These are phyloP conservation scores for Meda fulgida DNA, from an alignment of 2,797 vertebrate species.

Conservation along the genomic window DNA sequence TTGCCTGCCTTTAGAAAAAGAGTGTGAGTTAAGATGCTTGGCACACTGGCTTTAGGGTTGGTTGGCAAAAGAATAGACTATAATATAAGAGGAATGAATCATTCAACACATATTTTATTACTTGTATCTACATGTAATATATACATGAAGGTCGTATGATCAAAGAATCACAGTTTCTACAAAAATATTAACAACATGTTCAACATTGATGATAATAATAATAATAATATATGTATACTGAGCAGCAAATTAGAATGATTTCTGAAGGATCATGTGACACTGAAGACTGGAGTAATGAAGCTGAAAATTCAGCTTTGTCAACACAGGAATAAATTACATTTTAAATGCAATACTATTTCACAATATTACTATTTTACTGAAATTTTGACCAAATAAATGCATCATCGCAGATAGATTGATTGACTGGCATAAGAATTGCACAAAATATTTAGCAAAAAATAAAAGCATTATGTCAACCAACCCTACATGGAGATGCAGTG, in stretches of 20 bases:
- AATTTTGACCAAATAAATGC: background rate
- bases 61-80: background rate
- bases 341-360: background rate
- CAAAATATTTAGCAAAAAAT: background rate
- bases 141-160: background rate
- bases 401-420: background rate
- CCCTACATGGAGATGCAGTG: background rate
- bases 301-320: background rate
- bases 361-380: background rate
- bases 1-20: background rate
- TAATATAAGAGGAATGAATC: background rate
- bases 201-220: background rate
- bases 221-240: background rate
- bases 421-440: background rate
- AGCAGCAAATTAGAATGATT: background rate
- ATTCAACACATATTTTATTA: background rate
- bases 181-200: background rate
- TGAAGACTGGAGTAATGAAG: background rate
- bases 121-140: background rate
- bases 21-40: background rate
- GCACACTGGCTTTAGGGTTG: conserved; percentile 2
- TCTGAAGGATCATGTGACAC: background rate
- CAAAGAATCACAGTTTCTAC: background rate
- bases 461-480: background rate
- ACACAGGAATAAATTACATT: background rate